Conservation (phyloP, 1,140 invertebrate genomes). For the Coenobita brevimanus region DNA sequence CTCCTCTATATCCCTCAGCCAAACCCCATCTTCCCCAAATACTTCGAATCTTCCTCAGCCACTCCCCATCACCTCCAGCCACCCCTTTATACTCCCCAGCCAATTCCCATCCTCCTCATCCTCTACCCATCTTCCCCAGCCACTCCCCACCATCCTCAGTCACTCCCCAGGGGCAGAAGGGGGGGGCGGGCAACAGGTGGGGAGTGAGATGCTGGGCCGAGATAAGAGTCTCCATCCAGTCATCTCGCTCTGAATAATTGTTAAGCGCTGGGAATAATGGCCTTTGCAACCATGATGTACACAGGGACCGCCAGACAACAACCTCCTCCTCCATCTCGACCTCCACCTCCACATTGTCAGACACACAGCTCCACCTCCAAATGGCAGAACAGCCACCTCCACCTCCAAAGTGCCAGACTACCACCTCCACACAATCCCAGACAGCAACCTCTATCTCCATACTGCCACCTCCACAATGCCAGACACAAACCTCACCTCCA, state of each 20-base stretch:
- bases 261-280: conserved; percentile 52
- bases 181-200: too few species aligned
- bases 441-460: too few species aligned
- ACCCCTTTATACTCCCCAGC: neutral
- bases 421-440: too few species aligned
- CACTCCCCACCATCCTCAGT: neutral
- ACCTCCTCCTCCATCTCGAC: neutral
- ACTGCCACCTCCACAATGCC: too few species aligned
- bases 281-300: conserved; percentile 45
- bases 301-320: neutral
- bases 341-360: too few species aligned
- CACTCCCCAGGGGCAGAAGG: too few species aligned
- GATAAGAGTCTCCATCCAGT: conserved; percentile 55
- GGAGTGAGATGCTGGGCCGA: conserved; percentile 27
- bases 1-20: neutral
- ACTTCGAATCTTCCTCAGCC: neutral
- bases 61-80: neutral
- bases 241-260: conserved; percentile 55
- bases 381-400: too few species aligned
- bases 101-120: neutral
- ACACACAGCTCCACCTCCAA: too few species aligned
- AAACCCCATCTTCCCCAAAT: too few species aligned
- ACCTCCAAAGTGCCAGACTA: too few species aligned
- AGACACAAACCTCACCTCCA: too few species aligned
- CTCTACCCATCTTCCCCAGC: neutral